Percentiles rank a stretch among this genome's conserved stretches.
Conservation (phyloP, 2,113 vertebrate genomes). For the Elgaria multicarinata region DNA sequence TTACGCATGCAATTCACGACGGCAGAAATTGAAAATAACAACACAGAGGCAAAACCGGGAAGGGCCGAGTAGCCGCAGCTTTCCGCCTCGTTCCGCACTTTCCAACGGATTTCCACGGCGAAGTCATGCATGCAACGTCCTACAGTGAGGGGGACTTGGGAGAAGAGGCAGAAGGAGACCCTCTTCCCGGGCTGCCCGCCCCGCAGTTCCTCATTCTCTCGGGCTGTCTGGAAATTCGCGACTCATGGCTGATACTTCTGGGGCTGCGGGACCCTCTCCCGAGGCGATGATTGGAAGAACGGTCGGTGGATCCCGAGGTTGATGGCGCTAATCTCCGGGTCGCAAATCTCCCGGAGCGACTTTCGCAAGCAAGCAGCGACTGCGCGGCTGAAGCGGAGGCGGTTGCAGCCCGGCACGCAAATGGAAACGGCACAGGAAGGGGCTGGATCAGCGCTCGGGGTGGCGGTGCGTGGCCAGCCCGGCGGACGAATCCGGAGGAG, state of each 20-base stretch:
- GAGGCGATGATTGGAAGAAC: no score
- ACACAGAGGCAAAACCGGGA: not conserved
- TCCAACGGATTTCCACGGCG: not conserved
- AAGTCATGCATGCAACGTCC: not conserved
- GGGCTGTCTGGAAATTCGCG: not conserved
- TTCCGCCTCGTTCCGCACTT: not conserved
- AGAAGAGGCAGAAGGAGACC: not conserved
- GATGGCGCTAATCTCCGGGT: no score
- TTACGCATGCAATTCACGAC: not conserved
- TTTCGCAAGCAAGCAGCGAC: not conserved
- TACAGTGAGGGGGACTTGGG: not conserved
- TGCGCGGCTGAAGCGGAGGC: not conserved
- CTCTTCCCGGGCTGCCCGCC: not conserved
- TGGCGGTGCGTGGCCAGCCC: conserved; percentile 4
- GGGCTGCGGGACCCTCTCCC: not conserved
- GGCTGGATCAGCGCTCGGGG: not conserved
- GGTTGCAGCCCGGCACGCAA: not conserved
- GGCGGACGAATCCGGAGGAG: conserved; percentile 1
- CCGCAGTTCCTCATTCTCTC: not conserved
- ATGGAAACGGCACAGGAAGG: conserved; percentile 1
- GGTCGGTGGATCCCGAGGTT: no score
- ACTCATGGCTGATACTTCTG: not conserved
- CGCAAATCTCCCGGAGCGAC: no score
- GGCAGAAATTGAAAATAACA: not conserved
- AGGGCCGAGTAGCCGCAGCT: no score